Evolutionary conservation across 1,140 invertebrate species (phyloP).

Genomic region (Chrysopa pallens): DNA sequence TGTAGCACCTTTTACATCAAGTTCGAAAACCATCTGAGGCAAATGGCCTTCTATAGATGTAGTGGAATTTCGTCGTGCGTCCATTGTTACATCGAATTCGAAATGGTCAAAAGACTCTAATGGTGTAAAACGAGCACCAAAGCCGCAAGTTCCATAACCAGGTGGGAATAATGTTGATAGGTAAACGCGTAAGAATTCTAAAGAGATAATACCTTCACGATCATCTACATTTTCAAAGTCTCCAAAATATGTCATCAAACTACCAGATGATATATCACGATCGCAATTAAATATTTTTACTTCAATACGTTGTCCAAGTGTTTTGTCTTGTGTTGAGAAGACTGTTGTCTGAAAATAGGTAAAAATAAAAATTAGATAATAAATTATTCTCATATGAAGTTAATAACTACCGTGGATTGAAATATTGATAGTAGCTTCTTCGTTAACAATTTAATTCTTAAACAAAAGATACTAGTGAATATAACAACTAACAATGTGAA

Average conservation of each 20-base stretch:
- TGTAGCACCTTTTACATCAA: conserved; percentile 1
- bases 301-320: not conserved
- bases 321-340: not conserved
- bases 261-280: not conserved
- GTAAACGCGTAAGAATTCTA: not conserved
- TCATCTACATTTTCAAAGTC: not conserved
- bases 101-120: not conserved
- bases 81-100: not conserved
- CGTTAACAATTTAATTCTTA: no score
- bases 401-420: no score
- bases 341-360: not conserved
- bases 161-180: not conserved
- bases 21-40: no score
- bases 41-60: no score
- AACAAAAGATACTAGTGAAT: no score
- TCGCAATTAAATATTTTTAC: not conserved
- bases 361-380: no score
- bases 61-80: no score
- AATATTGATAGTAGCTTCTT: no score
- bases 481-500: no score
- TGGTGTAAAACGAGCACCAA: conserved; percentile 1
- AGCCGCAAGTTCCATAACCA: conserved; percentile 5
- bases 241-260: not conserved
- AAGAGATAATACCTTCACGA: not conserved
- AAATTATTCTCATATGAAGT: no score